These are phyloP conservation scores for Hippolais icterina DNA, from an alignment of 2,113 vertebrate genomes.

Conservation along the genomic window DNA sequence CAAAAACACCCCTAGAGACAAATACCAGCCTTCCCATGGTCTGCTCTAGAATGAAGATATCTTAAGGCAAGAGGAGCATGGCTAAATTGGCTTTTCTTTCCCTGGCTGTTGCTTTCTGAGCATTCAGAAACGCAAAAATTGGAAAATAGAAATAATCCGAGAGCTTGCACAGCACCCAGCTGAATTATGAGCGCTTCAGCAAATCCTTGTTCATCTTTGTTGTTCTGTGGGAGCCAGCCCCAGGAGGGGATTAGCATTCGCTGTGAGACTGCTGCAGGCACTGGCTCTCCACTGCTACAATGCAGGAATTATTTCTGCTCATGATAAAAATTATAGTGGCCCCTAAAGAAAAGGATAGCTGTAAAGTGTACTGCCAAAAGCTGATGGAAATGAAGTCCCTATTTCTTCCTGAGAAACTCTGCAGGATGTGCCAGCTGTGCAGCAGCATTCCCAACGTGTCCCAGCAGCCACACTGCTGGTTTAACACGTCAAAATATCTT, in stretches of 20 bases:
- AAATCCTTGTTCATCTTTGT: background rate
- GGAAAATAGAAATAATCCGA: background rate
- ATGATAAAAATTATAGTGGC: background rate
- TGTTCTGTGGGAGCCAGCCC: background rate
- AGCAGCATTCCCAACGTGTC: background rate
- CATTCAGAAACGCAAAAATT: background rate
- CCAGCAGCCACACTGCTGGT: background rate
- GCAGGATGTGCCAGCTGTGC: background rate
- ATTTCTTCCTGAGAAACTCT: background rate
- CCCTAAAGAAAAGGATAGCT: background rate
- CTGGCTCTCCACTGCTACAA: background rate
- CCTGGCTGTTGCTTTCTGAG: background rate
- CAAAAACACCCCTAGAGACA: background rate
- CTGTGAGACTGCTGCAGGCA: background rate
- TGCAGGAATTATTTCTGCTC: background rate
- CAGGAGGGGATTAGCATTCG: background rate
- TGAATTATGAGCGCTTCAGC: background rate
- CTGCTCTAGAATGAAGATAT: background rate
- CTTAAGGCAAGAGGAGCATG: background rate
- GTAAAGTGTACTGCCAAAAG: background rate
- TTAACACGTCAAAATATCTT: background rate
- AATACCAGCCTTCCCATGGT: background rate
- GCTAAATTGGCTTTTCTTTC: background rate
- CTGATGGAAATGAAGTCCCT: background rate
- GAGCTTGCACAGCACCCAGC: background rate